phyloP scores from a whole-genome alignment of 2,888 invertebrate genomes.

The Drosophila algonquin region DNA sequence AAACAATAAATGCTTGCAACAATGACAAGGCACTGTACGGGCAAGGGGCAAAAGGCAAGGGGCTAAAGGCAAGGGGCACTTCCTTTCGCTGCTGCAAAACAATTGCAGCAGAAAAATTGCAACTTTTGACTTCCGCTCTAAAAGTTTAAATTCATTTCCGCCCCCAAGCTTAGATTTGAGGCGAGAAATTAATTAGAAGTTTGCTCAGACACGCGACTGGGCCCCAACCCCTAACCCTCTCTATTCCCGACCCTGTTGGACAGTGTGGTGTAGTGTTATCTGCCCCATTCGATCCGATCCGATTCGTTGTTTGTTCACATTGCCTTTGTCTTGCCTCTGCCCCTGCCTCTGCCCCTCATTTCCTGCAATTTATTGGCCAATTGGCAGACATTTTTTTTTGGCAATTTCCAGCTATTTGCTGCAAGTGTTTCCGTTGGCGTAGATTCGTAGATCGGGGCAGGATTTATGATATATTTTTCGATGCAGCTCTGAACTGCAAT shows the following conservation, averaged over 20 bases:
- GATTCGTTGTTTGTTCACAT: conserved; percentile 17
- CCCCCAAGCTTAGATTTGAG: conserved; percentile 48
- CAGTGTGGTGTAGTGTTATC: conserved; percentile 24
- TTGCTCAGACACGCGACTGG: conserved; percentile 55
- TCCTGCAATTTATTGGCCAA: conserved; percentile 27
- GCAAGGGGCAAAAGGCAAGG: not conserved
- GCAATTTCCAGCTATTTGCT: conserved; percentile 1
- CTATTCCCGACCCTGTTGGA: not conserved
- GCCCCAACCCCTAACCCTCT: not conserved
- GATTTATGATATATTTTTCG: conserved; percentile 6
- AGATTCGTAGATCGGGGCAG: not conserved
- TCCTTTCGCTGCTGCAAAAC: conserved; percentile 32
- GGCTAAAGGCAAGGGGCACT: conserved; percentile 9
- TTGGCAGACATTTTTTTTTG: conserved; percentile 12
- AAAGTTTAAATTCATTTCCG: conserved; percentile 80
- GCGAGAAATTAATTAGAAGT: conserved; percentile 73
- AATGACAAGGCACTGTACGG: conserved; percentile 21
- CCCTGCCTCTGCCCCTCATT: conserved; percentile 10
- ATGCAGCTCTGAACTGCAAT: conserved; percentile 70
- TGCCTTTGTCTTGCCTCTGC: conserved; percentile 7
- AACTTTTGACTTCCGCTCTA: conserved; percentile 68
- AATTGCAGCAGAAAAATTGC: conserved; percentile 60
- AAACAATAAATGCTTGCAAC: conserved; percentile 54
- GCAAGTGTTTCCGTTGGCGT: not conserved
- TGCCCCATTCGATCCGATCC: conserved; percentile 39